These are phyloP conservation scores for Wasmannia auropunctata DNA, from an alignment of 1,140 invertebrate genomes.

Conservation along the genomic window DNA sequence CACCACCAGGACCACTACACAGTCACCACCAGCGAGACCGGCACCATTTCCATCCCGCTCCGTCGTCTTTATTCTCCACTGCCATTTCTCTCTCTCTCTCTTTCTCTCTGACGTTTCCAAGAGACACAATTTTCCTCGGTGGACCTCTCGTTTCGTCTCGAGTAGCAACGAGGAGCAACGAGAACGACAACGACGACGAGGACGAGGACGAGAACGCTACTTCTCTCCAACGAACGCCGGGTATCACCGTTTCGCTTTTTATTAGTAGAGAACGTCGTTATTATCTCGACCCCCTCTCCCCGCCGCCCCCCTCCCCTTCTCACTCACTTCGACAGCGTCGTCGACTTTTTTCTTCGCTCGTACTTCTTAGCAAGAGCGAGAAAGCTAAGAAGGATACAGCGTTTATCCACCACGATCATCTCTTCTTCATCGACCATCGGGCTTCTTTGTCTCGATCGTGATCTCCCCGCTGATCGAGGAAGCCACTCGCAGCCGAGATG, in stretches of 20 bases:
- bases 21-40: neutral
- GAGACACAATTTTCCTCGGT: constrained; percentile 50
- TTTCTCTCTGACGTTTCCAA: constrained; percentile 25
- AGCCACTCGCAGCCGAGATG: constrained; percentile 43
- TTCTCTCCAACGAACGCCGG: neutral
- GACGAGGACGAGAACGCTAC: neutral
- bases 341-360: constrained; percentile 30
- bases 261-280: constrained; percentile 55
- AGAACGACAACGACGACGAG: neutral
- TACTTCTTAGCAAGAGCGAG: constrained; percentile 1
- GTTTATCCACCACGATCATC: constrained; percentile 30
- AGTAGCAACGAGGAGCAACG: constrained; percentile 21
- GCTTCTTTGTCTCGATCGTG: constrained; percentile 26
- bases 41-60: constrained; percentile 48
- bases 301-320: neutral
- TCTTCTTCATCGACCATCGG: constrained; percentile 19
- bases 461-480: constrained; percentile 25
- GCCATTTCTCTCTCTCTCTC: neutral
- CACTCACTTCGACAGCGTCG: constrained; percentile 15
- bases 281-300: constrained; percentile 7
- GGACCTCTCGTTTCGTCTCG: constrained; percentile 33
- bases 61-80: constrained; percentile 23
- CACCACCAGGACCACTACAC: constrained; percentile 18
- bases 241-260: constrained; percentile 47
- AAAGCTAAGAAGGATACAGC: neutral